These are phyloP conservation scores for Hecatera dysodea DNA, from an alignment of 2,888 invertebrate genomes.

Conservation along the genomic window DNA sequence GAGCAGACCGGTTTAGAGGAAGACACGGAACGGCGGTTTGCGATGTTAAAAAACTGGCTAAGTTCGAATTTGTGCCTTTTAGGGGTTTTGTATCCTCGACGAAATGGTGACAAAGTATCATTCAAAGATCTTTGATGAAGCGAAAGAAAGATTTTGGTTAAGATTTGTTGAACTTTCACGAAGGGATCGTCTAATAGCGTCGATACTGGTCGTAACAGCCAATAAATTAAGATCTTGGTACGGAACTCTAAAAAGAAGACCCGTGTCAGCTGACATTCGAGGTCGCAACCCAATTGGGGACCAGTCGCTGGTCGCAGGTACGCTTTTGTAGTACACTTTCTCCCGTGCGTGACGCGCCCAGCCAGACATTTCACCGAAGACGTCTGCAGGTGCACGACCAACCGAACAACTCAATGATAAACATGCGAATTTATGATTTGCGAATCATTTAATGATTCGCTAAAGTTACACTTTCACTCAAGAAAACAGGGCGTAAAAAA, in stretches of 20 bases:
- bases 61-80: conserved; percentile 54
- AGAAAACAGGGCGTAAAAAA: conserved; percentile 69
- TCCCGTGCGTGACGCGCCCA: conserved; percentile 86
- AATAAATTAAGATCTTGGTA: conserved; percentile 69
- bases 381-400: conserved; percentile 72
- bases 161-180: neutral
- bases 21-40: conserved; percentile 65
- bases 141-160: neutral
- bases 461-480: conserved; percentile 76
- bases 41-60: conserved; percentile 67
- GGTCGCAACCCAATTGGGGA: conserved; percentile 89
- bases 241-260: conserved; percentile 76
- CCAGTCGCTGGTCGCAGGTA: conserved; percentile 86
- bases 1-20: conserved; percentile 72
- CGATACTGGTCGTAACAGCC: neutral
- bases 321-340: conserved; percentile 89
- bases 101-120: conserved; percentile 25
- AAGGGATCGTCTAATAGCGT: neutral
- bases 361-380: conserved; percentile 82
- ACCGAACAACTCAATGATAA: conserved; percentile 70
- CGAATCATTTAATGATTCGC: conserved; percentile 74
- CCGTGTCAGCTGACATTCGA: conserved; percentile 84
- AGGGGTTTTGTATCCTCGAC: conserved; percentile 23
- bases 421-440: conserved; percentile 74
- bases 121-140: conserved; percentile 23